Percentiles rank a stretch among this genome's conserved stretches.
Conservation (phyloP, 2,113 vertebrate species). For the Myiozetetes cayanensis region DNA sequence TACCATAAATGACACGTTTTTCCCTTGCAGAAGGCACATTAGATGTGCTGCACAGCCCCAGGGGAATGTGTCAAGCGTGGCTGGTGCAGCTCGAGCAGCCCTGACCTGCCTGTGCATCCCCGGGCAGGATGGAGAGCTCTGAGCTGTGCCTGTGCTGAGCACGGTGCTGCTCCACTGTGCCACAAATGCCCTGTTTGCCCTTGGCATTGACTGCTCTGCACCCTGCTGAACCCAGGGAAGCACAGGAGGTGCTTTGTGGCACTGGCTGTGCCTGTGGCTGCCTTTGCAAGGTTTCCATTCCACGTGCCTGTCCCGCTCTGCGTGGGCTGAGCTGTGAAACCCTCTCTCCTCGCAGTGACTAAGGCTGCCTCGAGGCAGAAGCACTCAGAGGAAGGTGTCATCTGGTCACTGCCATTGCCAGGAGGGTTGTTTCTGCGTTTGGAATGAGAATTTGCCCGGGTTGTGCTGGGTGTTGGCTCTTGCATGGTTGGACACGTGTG, state of each 20-base stretch:
- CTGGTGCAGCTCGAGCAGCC: background rate
- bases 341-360: accelerated
- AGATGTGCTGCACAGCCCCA: background rate
- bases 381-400: background rate
- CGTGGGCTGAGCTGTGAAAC: accelerated
- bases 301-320: accelerated
- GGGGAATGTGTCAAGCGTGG: accelerated
- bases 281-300: accelerated
- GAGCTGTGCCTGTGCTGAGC: accelerated
- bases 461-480: accelerated
- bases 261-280: accelerated
- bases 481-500: accelerated
- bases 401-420: background rate
- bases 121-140: background rate
- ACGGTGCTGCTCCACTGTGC: accelerated
- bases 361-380: background rate
- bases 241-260: background rate
- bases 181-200: background rate
- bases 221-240: accelerated
- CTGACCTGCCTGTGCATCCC: background rate
- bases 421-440: background rate
- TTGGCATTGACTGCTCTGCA: background rate
- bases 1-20: background rate
- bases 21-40: background rate
- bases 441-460: background rate